Base-by-base conservation (phyloP, 2,888 invertebrate species). In the Tachina fera region DNA sequence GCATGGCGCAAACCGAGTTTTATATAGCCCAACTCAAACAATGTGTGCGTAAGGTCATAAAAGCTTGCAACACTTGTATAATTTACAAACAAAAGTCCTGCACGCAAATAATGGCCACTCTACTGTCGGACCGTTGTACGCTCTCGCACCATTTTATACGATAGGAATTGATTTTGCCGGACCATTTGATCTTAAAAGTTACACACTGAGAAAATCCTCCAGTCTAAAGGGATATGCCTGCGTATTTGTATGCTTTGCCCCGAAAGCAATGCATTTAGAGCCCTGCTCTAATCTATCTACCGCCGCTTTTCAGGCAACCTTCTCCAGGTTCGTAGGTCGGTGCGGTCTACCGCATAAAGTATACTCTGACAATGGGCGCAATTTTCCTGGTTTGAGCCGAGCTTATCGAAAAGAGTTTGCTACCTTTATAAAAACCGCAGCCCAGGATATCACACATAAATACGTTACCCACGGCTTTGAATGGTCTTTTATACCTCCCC, bases 401-500 rank as follows among this genome's bases (percentile, higher is more conserved):
- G 4, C 4, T 3, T 2, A 45, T 0, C 41, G 31, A 5, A 5
- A 9, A 16, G 71, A 58, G 10, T 58, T 45, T 16, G 8, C 16
- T 6, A 14, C 1, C 5, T 71, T 71, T 58, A 19, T 71, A 3
- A 43, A 71, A 49, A 9, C 56, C 0, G 19, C 13, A 0, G 56
- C 45, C 22, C 9, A 31, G 31, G n/a, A 71, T 14, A 45, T 83
- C 2, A 45, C 60, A 0, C 14, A 51, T 31, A 71, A 70, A 45
- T 81, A 84, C 14, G 1, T 53, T 0, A 49, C 65, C 1, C 71
- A 84, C 11, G 77, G 84, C 0, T 77, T 85, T 11, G 49, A 72
- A 22, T 85, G 81, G 74, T 41, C 14, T 1, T 81, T 81, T 14
- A 81, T 85, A 6, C 77, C 77, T 4, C 81, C n/a, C n/a, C n/a